These are phyloP conservation scores for Gasteruption jaculator DNA, from an alignment of 2,888 invertebrate species.

Conservation along the genomic window DNA sequence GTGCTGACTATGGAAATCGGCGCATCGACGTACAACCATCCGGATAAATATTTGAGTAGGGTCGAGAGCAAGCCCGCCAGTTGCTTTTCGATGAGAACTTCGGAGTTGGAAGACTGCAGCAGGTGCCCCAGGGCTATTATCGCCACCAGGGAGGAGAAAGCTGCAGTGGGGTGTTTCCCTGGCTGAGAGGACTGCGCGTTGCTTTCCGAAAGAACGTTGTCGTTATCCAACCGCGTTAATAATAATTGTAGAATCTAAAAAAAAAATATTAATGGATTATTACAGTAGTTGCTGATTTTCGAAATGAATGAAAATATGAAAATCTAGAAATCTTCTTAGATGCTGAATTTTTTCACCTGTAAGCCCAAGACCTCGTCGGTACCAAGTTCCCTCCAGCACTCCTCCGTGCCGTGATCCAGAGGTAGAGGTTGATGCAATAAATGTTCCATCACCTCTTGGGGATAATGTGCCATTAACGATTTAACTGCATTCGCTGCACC, in stretches of 20 bases:
- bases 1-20: conserved; percentile 37
- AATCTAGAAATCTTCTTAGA: conserved; percentile 40
- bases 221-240: conserved; percentile 32
- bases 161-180: conserved; percentile 32
- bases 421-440: conserved; percentile 41
- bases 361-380: conserved; percentile 31
- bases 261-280: conserved; percentile 1
- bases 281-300: background rate
- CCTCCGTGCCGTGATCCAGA: conserved; percentile 36
- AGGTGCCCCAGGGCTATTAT: conserved; percentile 38
- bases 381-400: conserved; percentile 44
- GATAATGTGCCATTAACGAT: conserved; percentile 35
- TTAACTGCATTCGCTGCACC: conserved; percentile 36
- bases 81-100: conserved; percentile 31
- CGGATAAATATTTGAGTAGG: conserved; percentile 39
- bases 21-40: conserved; percentile 42
- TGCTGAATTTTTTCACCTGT: conserved; percentile 29
- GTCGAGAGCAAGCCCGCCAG: conserved; percentile 31
- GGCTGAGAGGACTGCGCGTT: conserved; percentile 18
- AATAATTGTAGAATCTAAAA: conserved; percentile 35
- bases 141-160: conserved; percentile 34
- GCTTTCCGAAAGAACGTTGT: conserved; percentile 31
- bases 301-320: conserved; percentile 36
- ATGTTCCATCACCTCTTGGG: conserved; percentile 38
- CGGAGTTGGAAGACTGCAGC: conserved; percentile 33